Evolutionary conservation across 2,113 vertebrate species (phyloP).

Genomic region (Colossoma macropomum): DNA sequence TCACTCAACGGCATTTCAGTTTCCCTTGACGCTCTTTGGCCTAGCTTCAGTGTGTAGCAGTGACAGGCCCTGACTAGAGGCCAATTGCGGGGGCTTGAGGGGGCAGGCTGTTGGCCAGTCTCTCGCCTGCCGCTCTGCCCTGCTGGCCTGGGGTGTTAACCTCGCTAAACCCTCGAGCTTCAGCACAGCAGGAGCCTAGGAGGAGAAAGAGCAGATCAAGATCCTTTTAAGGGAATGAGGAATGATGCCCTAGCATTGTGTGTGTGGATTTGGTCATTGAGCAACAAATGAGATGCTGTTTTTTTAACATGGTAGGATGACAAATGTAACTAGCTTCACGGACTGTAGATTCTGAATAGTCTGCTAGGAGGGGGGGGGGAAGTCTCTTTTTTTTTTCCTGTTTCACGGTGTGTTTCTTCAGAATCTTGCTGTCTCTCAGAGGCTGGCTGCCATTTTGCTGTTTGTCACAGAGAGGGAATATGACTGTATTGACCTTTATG

Average conservation of each 20-base stretch:
- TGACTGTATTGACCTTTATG: conserved; percentile 38
- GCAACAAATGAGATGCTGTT: conserved; percentile 23
- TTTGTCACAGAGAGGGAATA: background rate
- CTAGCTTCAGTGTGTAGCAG: background rate
- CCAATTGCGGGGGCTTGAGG: background rate
- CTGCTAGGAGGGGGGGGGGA: background rate
- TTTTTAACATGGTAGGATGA: conserved; percentile 39
- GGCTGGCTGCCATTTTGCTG: conserved; percentile 26
- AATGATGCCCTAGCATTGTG: conserved; percentile 22
- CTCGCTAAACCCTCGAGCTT: conserved; percentile 7
- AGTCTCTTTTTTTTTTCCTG: background rate
- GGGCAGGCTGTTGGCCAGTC: background rate
- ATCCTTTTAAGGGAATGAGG: conserved; percentile 31
- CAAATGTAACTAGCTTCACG: conserved; percentile 26
- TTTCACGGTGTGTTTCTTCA: background rate
- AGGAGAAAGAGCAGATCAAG: conserved; percentile 18
- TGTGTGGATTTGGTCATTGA: conserved; percentile 5
- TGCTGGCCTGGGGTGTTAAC: conserved; percentile 23
- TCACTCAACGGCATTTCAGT: background rate
- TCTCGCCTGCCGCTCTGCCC: conserved; percentile 8
- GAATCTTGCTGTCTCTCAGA: background rate
- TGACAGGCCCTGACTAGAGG: background rate
- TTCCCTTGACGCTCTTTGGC: conserved; percentile 23
- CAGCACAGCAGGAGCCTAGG: conserved; percentile 2
- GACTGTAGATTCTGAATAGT: conserved; percentile 15